Evolutionary conservation across 1,140 invertebrate species (phyloP), one percentile per base, ranked within the genome.

Genomic region (Ooceraea biroi): DNA sequence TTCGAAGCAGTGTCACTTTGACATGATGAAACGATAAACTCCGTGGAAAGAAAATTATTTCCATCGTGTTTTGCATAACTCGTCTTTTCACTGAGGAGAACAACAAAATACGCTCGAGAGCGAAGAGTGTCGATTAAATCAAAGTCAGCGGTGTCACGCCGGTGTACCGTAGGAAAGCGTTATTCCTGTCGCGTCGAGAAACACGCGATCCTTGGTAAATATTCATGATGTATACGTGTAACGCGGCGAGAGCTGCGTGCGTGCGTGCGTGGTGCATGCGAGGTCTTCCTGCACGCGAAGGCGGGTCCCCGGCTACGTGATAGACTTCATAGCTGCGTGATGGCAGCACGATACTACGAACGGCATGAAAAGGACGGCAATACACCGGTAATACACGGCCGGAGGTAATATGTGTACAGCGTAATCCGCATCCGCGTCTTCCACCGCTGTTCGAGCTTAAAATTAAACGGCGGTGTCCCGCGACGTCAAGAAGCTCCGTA

Each of bases 311-410:
- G 36, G 63, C 30, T 22, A 76, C 52, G 82, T 84, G 86, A 73
- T 88, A 80, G 83, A 78, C 55, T 74, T 85, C 65, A 44, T 82
- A 55, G 30, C 83, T 84, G 71, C 52, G 80, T 27, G 92, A 84
- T 91, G 91, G 90, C 91, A 92, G 91, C 91, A 93, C 89, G 85
- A 91, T 90, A 74, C 36, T 7, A 36, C 88, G 88, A 73, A 36
- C 36, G 7, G 36, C n/a, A n/a, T n/a, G n/a, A n/a, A n/a, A n/a
- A n/a, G n/a, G n/a, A n/a, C n/a, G n/a, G n/a, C n/a, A n/a, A n/a
- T n/a, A n/a, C n/a, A n/a, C n/a, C n/a, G 36, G 36, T 61, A 19
- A 66, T 65, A 36, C 44, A 30, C 27, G 44, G 25, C 63, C 17
- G 85, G 61, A 73, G 85, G 82, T 84, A 77, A 87, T 69, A 68